Percentiles rank a stretch among this genome's conserved stretches.
Conservation (phyloP, 2,888 invertebrate genomes). For the Yponomeuta plumbellus region DNA sequence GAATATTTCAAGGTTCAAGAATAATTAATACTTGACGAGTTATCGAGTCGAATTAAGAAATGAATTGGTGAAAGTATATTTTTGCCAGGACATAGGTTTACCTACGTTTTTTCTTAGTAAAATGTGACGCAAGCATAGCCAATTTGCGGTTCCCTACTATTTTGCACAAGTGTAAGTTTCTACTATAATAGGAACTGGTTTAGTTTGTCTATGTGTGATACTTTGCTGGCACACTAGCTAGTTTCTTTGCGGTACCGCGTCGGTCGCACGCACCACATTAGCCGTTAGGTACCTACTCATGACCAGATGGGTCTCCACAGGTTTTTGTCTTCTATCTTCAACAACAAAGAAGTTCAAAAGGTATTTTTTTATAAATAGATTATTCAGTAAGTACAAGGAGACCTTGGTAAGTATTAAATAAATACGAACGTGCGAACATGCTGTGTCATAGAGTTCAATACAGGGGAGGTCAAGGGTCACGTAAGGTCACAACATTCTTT, state of each 20-base stretch:
- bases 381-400: too few relatives aligned
- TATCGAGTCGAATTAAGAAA: neutral
- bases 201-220: neutral
- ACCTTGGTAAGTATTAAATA: too few relatives aligned
- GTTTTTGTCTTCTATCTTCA: neutral
- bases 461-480: neutral
- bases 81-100: neutral
- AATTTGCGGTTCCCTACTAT: neutral
- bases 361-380: neutral
- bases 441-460: neutral
- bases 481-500: neutral
- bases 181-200: slow-evolving; percentile 9
- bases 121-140: neutral
- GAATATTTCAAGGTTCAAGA: too few relatives aligned
- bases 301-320: slow-evolving; percentile 28
- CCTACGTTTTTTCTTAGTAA: too few relatives aligned
- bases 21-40: neutral
- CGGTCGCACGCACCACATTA: slow-evolving; percentile 18
- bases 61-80: neutral
- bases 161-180: neutral
- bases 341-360: neutral
- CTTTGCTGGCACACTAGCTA: neutral
- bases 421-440: neutral
- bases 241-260: slow-evolving; percentile 36
- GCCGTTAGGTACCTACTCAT: slow-evolving; percentile 27